Base-by-base conservation (phyloP, 2,113 vertebrate genomes). In the Microcebus tavaratra region DNA sequence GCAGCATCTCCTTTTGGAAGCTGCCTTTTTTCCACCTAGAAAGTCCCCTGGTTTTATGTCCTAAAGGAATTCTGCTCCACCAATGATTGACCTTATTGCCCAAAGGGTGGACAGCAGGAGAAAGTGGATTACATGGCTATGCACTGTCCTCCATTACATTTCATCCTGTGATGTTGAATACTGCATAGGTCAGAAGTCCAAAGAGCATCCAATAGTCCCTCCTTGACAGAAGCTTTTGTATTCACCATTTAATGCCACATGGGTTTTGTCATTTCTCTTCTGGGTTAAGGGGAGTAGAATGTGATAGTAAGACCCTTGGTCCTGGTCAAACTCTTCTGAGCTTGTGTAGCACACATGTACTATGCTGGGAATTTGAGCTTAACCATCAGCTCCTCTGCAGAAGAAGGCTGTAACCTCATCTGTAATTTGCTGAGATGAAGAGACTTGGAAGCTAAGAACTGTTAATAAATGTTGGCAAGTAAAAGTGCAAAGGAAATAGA, bases 401-500 rank as follows among this genome's bases (percentile, higher is more conserved):
- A 97, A 95, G 79, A 93, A 98, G 36, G 95, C 97, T 98, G 95
- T 91, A 97, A 84, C 73, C 90, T 80, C 87, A 96, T 72, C 31
- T n/a, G 34, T 76, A 88, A 91, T 97, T 83, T 86, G 53, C 65
- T 97, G 87, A 97, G 45, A 79, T 97, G 91, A 97, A 97, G 88
- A 76, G 65, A 95, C 95, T 39, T 95, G 88, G 96, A 97, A 96
- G 72, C 86, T 96, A 98, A 97, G 42, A 96, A 94, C 27, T 96
- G 61, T 94, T 89, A 97, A 90, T 65, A 91, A 88, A 88, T 50
- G 67, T 14, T 92, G 92, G 91, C 63, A 95, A 80, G 92, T 96
- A 93, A 96, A 98, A 97, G 90, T 92, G 63, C 95, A 97, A 97
- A 98, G 70, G 80, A 97, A 97, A 88, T 68, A 81, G 63, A 95